Base-by-base conservation (phyloP, 2,888 invertebrate species). In the Ferdinandea cuprea region DNA sequence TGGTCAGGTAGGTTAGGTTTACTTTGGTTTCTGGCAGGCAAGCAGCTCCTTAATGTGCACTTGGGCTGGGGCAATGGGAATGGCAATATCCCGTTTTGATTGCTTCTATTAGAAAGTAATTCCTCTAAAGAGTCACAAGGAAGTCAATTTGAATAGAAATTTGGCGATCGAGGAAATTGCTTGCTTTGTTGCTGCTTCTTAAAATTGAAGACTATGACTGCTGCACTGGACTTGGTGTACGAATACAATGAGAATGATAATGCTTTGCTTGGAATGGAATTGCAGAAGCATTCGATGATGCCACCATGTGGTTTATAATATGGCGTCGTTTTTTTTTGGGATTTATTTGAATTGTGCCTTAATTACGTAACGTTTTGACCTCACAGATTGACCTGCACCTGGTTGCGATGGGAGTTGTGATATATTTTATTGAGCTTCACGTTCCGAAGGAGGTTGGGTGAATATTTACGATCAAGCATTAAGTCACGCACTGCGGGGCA, bases 61-160 rank as follows among this genome's bases (percentile, higher is more conserved):
- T 54, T 58, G 79, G 68, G 83, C 66, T 78, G 72, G 66, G 72
- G 58, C 83, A 68, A 44, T 50, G 81, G 71, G 44, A 83, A 78
- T 83, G 77, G 66, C 78, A 83, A 78, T 73, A 73, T 83, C 83
- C 83, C 83, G 83, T 83, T 83, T 83, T 83, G 83, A 83, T 83
- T 83, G 83, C 83, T 83, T 83, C 83, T 83, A 83, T 83, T 83
- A 83, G 83, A 83, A 83, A 83, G 83, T 83, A 83, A 83, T 83
- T 83, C 78, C 68, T 83, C 83, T 78, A 83, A 83, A 83, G 72
- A 83, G 83, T 78, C 83, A 81, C 83, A 83, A 83, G 83, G 83
- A 83, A 83, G 83, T 78, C 78, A 50, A 83, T 83, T 83, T 83
- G 72, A 83, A 83, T 83, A 83, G 78, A 83, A 83, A 72, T 83